A percentile compares a stretch with the other conserved stretches of the same genome.
These are phyloP conservation scores for Pachyramphus minor DNA, from an alignment of 2,113 vertebrate species.

Conservation along the genomic window DNA sequence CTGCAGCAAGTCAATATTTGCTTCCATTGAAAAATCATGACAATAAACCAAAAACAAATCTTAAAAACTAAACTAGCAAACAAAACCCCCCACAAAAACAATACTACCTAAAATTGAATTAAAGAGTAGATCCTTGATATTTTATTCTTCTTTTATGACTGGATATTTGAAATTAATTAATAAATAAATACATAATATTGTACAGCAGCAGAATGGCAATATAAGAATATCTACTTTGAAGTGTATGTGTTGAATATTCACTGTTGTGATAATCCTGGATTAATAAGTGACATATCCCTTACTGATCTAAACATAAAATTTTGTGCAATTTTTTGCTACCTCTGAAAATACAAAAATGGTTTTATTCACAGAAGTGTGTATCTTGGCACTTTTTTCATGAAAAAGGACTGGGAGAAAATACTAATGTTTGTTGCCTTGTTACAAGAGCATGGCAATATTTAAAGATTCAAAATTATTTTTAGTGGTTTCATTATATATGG, in stretches of 20 bases:
- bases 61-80: background rate
- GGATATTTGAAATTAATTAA: background rate
- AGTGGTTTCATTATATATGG: background rate
- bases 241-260: background rate
- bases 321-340: fast-evolving
- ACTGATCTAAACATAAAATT: background rate
- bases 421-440: background rate
- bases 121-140: background rate
- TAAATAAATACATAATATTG: background rate
- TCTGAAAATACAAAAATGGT: background rate
- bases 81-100: fast-evolving
- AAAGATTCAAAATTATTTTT: background rate
- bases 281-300: background rate
- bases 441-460: background rate
- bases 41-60: background rate
- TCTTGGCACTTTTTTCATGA: background rate
- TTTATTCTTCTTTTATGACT: background rate
- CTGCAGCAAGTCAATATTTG: background rate
- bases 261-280: background rate
- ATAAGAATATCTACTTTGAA: background rate
- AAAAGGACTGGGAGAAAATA: background rate
- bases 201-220: background rate
- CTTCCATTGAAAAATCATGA: background rate
- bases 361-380: background rate
- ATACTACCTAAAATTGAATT: background rate